Percentiles rank a stretch among this genome's conserved stretches.
Conservation (phyloP, 2,113 vertebrate species). For the Sclerurus mexicanus region DNA sequence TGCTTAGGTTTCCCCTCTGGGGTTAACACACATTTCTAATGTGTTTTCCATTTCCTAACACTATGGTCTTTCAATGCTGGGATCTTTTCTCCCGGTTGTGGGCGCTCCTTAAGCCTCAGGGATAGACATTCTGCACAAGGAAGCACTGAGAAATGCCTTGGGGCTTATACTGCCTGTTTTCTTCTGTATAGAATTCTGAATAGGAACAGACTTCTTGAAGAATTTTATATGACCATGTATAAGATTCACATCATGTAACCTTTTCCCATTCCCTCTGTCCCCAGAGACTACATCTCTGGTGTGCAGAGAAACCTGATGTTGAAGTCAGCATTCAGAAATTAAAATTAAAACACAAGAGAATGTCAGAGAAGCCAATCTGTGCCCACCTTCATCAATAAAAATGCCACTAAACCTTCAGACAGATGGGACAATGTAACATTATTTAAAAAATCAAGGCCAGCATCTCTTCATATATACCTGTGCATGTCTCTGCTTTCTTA, state of each 20-base stretch:
- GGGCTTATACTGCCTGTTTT: neutral
- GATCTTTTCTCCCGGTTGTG: neutral
- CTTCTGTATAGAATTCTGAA: neutral
- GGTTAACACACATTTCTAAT: conserved; percentile 16
- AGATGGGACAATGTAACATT: neutral
- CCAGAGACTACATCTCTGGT: neutral
- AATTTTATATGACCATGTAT: neutral
- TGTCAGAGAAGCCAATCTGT: neutral
- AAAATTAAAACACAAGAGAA: neutral
- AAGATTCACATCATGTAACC: neutral
- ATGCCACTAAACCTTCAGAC: neutral
- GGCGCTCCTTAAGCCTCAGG: neutral
- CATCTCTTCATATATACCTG: neutral
- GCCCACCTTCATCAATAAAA: neutral
- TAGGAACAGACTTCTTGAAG: neutral
- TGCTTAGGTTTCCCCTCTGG: conserved; percentile 4
- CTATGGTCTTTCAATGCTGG: neutral
- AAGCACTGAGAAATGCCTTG: neutral
- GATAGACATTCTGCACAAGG: neutral
- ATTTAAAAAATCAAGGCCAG: neutral
- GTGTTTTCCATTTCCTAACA: conserved; percentile 22
- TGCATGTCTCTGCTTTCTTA: neutral
- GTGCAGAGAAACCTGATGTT: neutral
- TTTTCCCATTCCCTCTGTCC: neutral
- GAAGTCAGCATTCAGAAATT: neutral